A percentile compares a stretch with the other conserved stretches of the same genome.
Conservation (phyloP, 2,888 invertebrate genomes). For the Drosophila stalkeri region DNA sequence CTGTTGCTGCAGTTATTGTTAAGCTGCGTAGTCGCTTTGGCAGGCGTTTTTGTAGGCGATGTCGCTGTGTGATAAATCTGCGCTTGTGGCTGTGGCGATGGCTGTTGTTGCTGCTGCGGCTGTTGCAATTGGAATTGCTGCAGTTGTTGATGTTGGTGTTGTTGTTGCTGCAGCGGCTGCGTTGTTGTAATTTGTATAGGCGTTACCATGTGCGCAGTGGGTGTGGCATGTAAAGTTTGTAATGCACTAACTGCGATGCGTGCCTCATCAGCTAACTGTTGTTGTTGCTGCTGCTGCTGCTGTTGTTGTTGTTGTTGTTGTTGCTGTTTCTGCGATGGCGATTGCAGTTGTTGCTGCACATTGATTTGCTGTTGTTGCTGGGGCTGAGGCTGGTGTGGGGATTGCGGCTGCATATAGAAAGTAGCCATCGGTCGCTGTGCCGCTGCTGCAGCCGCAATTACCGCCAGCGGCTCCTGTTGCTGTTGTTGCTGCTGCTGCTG, state of each 20-base stretch:
- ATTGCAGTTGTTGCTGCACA: constrained; percentile 19
- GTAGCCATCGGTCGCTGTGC: constrained; percentile 59
- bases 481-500: constrained; percentile 24
- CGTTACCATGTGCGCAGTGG: constrained; percentile 43
- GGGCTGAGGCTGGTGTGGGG: constrained; percentile 13
- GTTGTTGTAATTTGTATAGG: constrained; percentile 42
- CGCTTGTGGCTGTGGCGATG: constrained; percentile 13
- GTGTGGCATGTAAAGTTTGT: constrained; percentile 65
- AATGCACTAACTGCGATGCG: constrained; percentile 71
- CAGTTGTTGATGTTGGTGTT: constrained; percentile 7
- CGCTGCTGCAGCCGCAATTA: constrained; percentile 60
- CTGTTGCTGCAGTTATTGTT: constrained; percentile 24
- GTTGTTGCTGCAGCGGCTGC: constrained; percentile 10
- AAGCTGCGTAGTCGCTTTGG: constrained; percentile 11
- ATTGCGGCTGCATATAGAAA: constrained; percentile 34
- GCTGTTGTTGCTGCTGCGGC: constrained; percentile 9
- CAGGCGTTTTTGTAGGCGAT: constrained; percentile 35
- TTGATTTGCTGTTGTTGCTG: constrained; percentile 30
- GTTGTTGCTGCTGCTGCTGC: constrained; percentile 39
- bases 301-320: constrained; percentile 32
- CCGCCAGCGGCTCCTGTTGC: constrained; percentile 53
- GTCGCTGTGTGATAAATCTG: constrained; percentile 16
- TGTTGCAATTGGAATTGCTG: constrained; percentile 28
- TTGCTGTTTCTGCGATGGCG: constrained; percentile 9
- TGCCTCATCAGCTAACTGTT: constrained; percentile 60